Evolutionary conservation across 2,113 vertebrate genomes (phyloP).

Genomic region (Suncus etruscus): DNA sequence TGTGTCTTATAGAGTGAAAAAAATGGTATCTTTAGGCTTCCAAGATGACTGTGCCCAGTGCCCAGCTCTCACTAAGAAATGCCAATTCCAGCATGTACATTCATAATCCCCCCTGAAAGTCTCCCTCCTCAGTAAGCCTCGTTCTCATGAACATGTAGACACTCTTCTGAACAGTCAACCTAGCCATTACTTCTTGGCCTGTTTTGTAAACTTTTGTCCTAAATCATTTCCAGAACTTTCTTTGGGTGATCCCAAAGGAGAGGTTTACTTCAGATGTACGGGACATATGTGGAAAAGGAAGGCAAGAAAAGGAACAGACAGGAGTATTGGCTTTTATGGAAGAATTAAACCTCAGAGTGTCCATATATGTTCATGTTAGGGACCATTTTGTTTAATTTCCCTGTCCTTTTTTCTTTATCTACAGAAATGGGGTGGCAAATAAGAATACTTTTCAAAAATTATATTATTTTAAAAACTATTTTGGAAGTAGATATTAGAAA

Average conservation of each 20-base stretch:
- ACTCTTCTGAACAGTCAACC: not conserved
- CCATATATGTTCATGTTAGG: slow-evolving; percentile 20
- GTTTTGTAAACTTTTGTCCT: not conserved
- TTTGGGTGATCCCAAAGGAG: not conserved
- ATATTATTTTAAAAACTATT: not conserved
- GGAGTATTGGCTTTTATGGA: not conserved
- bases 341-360: not conserved
- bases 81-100: not conserved
- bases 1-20: too few relatives aligned
- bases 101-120: not conserved
- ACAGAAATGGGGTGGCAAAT: not conserved
- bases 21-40: too few relatives aligned
- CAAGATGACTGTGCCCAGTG: not conserved
- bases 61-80: not conserved
- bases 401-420: not conserved
- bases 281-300: not conserved
- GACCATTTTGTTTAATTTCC: slow-evolving; percentile 14
- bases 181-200: not conserved
- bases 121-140: slow-evolving; percentile 8
- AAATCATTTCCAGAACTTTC: not conserved
- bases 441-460: not conserved
- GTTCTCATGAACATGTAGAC: not conserved
- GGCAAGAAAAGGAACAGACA: not conserved
- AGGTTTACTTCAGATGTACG: slow-evolving; percentile 9
- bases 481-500: not conserved